Base-by-base conservation (phyloP, 92 coral and sea anemone genomes). In the Palythoa grandiflora region DNA sequence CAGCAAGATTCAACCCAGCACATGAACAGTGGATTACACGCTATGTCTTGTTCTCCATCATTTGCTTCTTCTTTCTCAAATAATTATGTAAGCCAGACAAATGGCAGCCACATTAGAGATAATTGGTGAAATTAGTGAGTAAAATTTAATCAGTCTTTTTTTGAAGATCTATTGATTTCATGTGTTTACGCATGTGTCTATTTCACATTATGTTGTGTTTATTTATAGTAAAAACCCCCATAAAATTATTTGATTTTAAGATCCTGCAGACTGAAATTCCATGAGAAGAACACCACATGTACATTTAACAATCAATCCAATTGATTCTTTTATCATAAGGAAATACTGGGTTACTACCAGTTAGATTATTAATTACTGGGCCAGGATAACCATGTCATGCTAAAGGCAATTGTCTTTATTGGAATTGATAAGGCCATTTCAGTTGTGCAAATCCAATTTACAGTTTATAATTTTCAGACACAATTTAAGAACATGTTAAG, bases 31-130 rank as follows among this genome's bases (percentile, higher is more conserved):
- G 81, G 81, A 48, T 76, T 76, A 76, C 53, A 76, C 28, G 55
- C 81, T 76, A 60, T 76, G 81, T 12, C 81, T 76, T 60, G 81
- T 76, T 44, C 81, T 76, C 81, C 81, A 76, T 76, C 81, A 48
- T 76, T 76, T 76, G 57, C 81, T 76, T 76, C 81, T 48, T 48
- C 81, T 76, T 76, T 76, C 81, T 76, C 57, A 76, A 76, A 47
- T 60, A 76, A 76, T 76, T 76, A 76, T 44, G 61, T 47, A 38
- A 76, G 81, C 81, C 81, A 44, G 60, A 76, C 81, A 76, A 76
- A 76, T 76, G 57, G 28, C 81, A 76, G 81, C 28, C 28, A 76
- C 53, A 61, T 76, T 28, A 76, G 57, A 76, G 81, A 44, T 76
- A 76, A 76, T 44, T 76, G 81, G 81, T 76, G 81, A 76, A 76